Evolutionary conservation across 2,888 invertebrate genomes (phyloP).

Genomic region (Hydriomena furcata): DNA sequence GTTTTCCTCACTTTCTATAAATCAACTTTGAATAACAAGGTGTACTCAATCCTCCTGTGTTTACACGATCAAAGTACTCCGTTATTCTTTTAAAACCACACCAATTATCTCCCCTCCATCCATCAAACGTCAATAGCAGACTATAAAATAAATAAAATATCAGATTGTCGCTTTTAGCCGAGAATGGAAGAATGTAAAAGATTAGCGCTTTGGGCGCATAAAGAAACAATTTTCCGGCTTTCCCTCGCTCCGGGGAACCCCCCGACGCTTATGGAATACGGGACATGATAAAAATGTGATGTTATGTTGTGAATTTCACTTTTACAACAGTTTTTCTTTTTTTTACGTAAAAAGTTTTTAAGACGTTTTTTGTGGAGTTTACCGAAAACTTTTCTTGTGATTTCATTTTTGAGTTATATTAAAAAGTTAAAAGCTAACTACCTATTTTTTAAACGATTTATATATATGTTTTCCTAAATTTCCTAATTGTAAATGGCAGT

Average conservation of each 20-base stretch:
- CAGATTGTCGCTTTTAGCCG: slow-evolving; percentile 43
- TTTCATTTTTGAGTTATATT: background rate
- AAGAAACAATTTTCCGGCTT: slow-evolving; percentile 81
- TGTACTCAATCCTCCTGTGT: slow-evolving; percentile 9
- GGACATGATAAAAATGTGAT: slow-evolving; percentile 76
- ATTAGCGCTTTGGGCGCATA: slow-evolving; percentile 79
- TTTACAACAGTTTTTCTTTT: slow-evolving; percentile 28
- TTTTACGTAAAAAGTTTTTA: slow-evolving; percentile 7
- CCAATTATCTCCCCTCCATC: slow-evolving; percentile 63
- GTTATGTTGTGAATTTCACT: slow-evolving; percentile 40
- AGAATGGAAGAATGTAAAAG: slow-evolving; percentile 49
- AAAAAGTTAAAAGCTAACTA: background rate
- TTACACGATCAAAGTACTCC: slow-evolving; percentile 27
- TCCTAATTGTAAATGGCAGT: slow-evolving; percentile 23
- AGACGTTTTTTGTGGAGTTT: background rate
- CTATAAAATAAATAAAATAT: slow-evolving; percentile 72
- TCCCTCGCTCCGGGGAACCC: slow-evolving; percentile 60
- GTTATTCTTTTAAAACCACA: slow-evolving; percentile 44
- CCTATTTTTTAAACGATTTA: background rate
- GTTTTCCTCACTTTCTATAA: background rate
- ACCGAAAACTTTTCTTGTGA: slow-evolving; percentile 13
- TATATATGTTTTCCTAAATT: background rate
- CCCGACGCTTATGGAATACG: slow-evolving; percentile 64
- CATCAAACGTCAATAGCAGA: slow-evolving; percentile 72
- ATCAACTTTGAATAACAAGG: background rate